A percentile compares a stretch with the other conserved stretches of the same genome.
Conservation (phyloP, 2,113 vertebrate genomes). For the Geococcyx californianus region DNA sequence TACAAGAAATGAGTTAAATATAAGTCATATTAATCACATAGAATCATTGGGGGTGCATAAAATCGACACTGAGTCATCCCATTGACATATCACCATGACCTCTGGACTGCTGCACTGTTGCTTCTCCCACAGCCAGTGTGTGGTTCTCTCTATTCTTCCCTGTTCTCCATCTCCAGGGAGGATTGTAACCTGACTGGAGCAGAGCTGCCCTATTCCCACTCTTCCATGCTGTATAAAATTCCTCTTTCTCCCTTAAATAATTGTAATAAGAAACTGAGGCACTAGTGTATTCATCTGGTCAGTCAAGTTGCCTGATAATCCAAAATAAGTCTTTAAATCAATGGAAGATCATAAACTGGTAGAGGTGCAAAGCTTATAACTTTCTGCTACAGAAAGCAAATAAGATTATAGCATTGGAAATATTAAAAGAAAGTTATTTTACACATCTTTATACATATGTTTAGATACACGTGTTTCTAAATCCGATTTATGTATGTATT, state of each 20-base stretch:
- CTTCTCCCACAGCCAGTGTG: background rate
- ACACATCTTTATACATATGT: background rate
- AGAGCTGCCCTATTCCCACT: background rate
- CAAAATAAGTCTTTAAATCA: background rate
- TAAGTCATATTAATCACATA: background rate
- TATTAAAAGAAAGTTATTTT: background rate
- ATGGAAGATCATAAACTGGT: background rate
- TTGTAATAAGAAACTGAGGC: background rate
- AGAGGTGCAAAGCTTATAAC: background rate
- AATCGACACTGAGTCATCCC: background rate
- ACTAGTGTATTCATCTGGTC: background rate
- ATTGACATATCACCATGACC: background rate
- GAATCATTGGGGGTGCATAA: background rate
- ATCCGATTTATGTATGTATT: background rate
- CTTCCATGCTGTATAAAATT: background rate
- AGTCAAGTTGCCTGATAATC: background rate
- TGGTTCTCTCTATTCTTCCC: background rate
- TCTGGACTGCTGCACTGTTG: background rate
- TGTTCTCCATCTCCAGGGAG: background rate
- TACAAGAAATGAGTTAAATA: background rate
- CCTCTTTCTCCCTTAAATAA: background rate
- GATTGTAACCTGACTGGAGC: background rate
- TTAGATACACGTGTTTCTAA: background rate
- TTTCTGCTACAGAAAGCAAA: background rate
- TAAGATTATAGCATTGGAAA: background rate